Conservation (phyloP, 2,113 vertebrate genomes). For the Phoxinus phoxinus region DNA sequence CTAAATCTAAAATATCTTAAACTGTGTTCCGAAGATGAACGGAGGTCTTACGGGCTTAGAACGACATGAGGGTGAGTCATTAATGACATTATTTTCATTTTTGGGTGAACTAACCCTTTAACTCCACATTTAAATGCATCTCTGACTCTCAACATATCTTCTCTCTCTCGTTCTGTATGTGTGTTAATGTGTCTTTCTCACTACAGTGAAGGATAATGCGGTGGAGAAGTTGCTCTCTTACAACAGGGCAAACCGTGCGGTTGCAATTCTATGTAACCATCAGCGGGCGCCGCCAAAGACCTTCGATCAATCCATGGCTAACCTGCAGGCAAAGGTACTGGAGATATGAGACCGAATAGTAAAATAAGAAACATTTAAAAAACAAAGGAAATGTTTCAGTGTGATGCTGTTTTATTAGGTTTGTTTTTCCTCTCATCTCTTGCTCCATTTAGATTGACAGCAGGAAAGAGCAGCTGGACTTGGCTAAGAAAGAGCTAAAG, state of each 20-base stretch:
- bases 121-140: background rate
- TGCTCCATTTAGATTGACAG: conserved; percentile 63
- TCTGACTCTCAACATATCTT: background rate
- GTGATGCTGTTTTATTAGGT: background rate
- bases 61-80: no score
- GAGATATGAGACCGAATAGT: background rate
- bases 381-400: background rate
- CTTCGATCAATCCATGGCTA: conserved; percentile 82
- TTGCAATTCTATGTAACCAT: conserved; percentile 83
- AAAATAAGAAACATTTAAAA: background rate
- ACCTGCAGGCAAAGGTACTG: conserved; percentile 77
- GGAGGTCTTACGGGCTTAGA: no score
- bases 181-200: background rate
- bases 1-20: no score
- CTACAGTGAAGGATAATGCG: conserved; percentile 67
- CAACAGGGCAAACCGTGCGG: conserved; percentile 79
- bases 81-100: no score
- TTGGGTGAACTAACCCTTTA: no score
- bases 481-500: conserved; percentile 72
- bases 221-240: conserved; percentile 80
- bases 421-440: background rate
- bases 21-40: no score
- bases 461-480: conserved; percentile 69
- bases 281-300: conserved; percentile 81
- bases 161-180: background rate